Base-by-base conservation (phyloP, 1,140 invertebrate species). In the Meloidogyne floridensis region DNA sequence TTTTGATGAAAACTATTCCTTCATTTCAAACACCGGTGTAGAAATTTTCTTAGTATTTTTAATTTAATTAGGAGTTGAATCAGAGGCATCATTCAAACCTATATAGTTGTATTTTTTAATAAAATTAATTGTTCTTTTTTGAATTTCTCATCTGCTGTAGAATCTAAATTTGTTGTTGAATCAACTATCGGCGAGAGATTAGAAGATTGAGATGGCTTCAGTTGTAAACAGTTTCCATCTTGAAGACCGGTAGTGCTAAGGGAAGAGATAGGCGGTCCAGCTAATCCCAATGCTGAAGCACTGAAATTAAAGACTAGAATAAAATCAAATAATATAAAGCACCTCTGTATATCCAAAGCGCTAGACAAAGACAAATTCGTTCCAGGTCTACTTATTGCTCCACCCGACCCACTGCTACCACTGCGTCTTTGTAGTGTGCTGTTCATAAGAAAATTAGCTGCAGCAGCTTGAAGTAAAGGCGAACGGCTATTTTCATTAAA, bases 401-500 rank as follows among this genome's bases (percentile, higher is more conserved):
- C n/a, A n/a, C 59, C 51, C 15, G 59, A 54, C 7, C 77, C 65
- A 71, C 18, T 79, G 54, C 77, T 72, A 43, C 65, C 72, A 72
- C 65, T 71, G 13, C 75, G 15, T 5, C 72, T 74, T 6, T 74
- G 72, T n/a, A 74, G 18, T 20, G 18, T 54, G n/a, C 72, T 74
- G 8, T 74, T 74, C 59, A 65, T 65, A n/a, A 74, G 18, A 74
- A 74, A 32, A 18, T 74, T 74, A 7, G 77, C 65, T n/a, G 59
- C 59, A 8, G 77, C 77, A 18, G 56, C 53, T 13, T 81, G 59
- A 47, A 81, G 47, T 53, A 82, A 54, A 10, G 81, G 81, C 13
- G 81, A 82, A 9, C 81, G 56, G 32, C 56, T 83, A 56, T 84
- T 83, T 20, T 84, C 84, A 56, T 86, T 86, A 43, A 84, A 72